Percentiles rank a stretch among this genome's conserved stretches.
Evolutionary conservation across 2,888 invertebrate species (phyloP).

Genomic region (Drosophila anomalipes): DNA sequence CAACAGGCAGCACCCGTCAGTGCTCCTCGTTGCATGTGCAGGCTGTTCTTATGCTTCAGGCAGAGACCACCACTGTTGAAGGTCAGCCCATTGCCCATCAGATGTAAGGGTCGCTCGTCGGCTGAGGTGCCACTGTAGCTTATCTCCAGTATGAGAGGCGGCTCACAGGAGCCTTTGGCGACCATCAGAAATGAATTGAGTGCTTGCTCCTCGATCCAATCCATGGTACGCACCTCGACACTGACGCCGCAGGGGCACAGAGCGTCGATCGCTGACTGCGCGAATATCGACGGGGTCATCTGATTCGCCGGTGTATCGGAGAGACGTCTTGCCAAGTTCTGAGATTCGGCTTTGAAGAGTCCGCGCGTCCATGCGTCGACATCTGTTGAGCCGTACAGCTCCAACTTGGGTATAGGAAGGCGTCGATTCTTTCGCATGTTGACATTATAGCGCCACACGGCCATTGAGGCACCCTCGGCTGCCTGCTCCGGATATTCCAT

Average conservation of each 20-base stretch:
- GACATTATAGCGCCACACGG: slow-evolving; percentile 87
- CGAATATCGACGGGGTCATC: slow-evolving; percentile 91
- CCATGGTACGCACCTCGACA: slow-evolving; percentile 85
- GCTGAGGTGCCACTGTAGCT: slow-evolving; percentile 85
- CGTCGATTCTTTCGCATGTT: slow-evolving; percentile 86
- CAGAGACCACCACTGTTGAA: slow-evolving; percentile 86
- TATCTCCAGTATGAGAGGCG: slow-evolving; percentile 87
- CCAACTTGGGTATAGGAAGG: slow-evolving; percentile 85
- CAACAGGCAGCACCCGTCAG: slow-evolving; percentile 88
- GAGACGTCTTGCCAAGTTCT: slow-evolving; percentile 90
- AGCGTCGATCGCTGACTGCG: slow-evolving; percentile 88
- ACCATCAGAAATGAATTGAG: slow-evolving; percentile 86
- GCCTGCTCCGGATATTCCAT: slow-evolving; percentile 89
- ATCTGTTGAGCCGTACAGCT: slow-evolving; percentile 86
- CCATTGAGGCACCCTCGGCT: slow-evolving; percentile 88
- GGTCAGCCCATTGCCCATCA: slow-evolving; percentile 87
- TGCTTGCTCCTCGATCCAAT: slow-evolving; percentile 87
- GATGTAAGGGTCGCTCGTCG: slow-evolving; percentile 85
- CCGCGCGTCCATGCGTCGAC: slow-evolving; percentile 88
- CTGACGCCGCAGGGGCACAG: slow-evolving; percentile 87
- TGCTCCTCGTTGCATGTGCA: slow-evolving; percentile 85
- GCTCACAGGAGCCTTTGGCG: slow-evolving; percentile 86
- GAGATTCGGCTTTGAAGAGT: slow-evolving; percentile 89
- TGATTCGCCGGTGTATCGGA: slow-evolving; percentile 91
- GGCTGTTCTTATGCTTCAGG: slow-evolving; percentile 55